A percentile compares a stretch with the other conserved stretches of the same genome.
These are phyloP conservation scores for Cephalopterus ornatus DNA, from an alignment of 2,113 vertebrate genomes.

Conservation along the genomic window DNA sequence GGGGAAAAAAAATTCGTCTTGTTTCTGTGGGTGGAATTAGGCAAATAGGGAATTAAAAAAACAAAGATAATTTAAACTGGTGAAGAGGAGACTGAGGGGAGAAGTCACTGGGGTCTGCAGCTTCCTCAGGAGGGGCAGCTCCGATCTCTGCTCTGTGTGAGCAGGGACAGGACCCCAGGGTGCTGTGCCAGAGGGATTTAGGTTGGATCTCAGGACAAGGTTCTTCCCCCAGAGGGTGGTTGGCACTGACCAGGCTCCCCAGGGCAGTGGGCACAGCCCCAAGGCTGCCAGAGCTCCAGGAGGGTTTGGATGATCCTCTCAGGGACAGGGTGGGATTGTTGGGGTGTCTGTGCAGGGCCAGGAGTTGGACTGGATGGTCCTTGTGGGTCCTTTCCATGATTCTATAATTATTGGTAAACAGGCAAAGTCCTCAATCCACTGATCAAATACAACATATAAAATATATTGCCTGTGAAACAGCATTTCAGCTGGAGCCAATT, in stretches of 20 bases:
- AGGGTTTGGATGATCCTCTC: fast-evolving
- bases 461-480: neutral
- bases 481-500: neutral
- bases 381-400: neutral
- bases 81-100: neutral
- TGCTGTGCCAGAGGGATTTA: fast-evolving
- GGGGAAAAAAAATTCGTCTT: neutral
- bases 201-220: neutral
- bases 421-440: neutral
- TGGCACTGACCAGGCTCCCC: neutral
- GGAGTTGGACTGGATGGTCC: fast-evolving
- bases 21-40: neutral
- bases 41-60: neutral
- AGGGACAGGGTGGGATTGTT: neutral
- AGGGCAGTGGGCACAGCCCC: neutral
- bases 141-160: neutral
- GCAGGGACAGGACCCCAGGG: neutral
- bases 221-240: neutral
- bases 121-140: neutral
- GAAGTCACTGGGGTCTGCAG: neutral
- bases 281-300: neutral
- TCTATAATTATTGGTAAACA: neutral
- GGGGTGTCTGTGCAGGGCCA: neutral
- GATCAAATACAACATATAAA: neutral
- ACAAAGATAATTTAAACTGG: neutral